Conservation (phyloP, 2,113 vertebrate genomes). For the Picathartes gymnocephalus region DNA sequence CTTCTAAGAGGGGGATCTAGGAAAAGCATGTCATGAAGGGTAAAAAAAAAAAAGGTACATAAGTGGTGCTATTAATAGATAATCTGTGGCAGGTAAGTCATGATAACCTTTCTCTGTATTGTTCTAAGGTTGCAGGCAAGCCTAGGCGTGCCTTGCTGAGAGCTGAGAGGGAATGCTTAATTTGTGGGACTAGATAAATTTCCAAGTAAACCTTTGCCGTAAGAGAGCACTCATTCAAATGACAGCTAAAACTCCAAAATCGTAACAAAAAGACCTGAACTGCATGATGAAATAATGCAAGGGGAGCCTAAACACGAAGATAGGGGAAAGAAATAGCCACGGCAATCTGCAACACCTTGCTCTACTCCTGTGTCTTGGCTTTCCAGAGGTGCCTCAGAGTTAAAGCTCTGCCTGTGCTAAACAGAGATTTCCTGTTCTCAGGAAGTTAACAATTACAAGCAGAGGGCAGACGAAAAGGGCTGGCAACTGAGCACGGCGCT, state of each 20-base stretch:
- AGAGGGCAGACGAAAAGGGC: conserved; percentile 40
- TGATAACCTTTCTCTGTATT: conserved; percentile 51
- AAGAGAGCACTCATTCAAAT: not conserved
- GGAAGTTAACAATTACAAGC: conserved; percentile 68
- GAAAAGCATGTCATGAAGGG: not conserved
- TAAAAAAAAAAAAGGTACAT: not conserved
- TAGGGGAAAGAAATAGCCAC: fast-evolving
- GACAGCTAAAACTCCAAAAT: not conserved
- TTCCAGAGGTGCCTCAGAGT: not conserved
- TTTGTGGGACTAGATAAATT: conserved; percentile 24
- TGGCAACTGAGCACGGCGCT: not conserved
- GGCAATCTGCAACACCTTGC: not conserved
- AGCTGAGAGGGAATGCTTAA: conserved; percentile 36
- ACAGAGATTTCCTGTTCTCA: conserved; percentile 62
- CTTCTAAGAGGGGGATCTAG: not conserved
- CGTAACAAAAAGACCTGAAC: not conserved
- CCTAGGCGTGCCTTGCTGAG: conserved; percentile 43
- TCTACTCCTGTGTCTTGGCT: not conserved
- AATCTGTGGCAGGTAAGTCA: conserved; percentile 32
- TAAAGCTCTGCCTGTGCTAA: conserved; percentile 46
- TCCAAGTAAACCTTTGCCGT: not conserved
- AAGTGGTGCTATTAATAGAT: not conserved
- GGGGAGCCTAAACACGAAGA: not conserved
- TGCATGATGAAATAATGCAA: not conserved
- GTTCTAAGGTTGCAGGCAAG: conserved; percentile 60